Base-by-base conservation (phyloP, 2,113 vertebrate species). In the Cardinalis cardinalis region DNA sequence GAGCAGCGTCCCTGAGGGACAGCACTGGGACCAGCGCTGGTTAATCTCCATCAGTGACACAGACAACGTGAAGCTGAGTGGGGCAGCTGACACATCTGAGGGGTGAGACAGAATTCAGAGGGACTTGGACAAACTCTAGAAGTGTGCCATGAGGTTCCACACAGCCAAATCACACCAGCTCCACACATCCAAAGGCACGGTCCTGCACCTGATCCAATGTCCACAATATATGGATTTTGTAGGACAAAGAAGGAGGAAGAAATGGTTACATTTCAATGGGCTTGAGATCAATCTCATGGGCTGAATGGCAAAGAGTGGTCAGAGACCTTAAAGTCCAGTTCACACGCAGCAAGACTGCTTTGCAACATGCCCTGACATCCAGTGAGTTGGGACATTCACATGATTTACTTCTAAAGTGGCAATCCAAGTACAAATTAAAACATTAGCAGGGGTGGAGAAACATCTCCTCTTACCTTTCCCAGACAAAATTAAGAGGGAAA, bases 321-420 rank as follows among this genome's bases (percentile, higher is more conserved):
- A 61, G 74, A 92, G 21, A 46, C 10, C 11, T 32, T 60, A 26
- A 48, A 41, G 51, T 53, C 43, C 38, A 36, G 48, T 18, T 82
- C 32, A 36, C 51, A 86, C 2, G 8, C 4, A 14, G 7, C 2
- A 1, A 48, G 34, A 46, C 46, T 46, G 40, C 38, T 75, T 52
- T 75, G 71, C n/a, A 73, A 34, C 0, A 0, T 7, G 20, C 60
- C 10, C 14, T 28, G 29, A 32, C 4, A 5, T 8, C 19, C 31
- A 70, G 1, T 7, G 48, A 69, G 0, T 13, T 14, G 38, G 64
- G 36, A 56, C 6, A 44, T 31, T 46, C 44, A 82, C 8, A 31
- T 28, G 53, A 51, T 26, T 53, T 70, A 40, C 29, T 77, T 73
- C 21, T 28, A 13, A 89, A 70, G 14, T 7, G 4, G 14, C 11